These are phyloP conservation scores for Spodoptera frugiperda DNA, from an alignment of 1,140 invertebrate species.

Conservation along the genomic window DNA sequence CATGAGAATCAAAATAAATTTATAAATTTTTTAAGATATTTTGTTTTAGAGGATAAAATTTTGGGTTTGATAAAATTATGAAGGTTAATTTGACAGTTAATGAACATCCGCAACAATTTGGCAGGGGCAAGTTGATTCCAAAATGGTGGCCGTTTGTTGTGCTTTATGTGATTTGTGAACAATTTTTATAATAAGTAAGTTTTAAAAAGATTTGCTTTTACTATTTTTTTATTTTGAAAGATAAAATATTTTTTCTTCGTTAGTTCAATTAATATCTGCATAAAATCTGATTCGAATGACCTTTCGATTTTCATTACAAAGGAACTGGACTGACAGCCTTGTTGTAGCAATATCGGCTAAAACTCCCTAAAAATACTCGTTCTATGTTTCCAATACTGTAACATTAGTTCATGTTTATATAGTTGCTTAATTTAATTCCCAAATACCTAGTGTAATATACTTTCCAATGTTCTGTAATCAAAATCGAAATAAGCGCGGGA, in stretches of 20 bases:
- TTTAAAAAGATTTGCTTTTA: neutral
- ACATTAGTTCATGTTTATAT: neutral
- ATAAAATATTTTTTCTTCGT: conserved; percentile 1
- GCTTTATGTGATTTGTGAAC: conserved; percentile 78
- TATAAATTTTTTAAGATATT: neutral
- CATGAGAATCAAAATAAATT: no score
- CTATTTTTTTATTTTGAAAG: neutral
- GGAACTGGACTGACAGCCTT: conserved; percentile 57
- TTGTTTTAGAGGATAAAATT: neutral
- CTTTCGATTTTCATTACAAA: conserved; percentile 61
- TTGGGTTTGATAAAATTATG: neutral
- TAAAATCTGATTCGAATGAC: conserved; percentile 37
- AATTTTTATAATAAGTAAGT: conserved; percentile 56
- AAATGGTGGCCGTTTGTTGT: conserved; percentile 87
- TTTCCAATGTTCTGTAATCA: conserved; percentile 20
- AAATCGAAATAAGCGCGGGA: conserved; percentile 77
- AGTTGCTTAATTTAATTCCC: neutral
- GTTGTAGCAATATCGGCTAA: conserved; percentile 46
- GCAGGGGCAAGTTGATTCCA: conserved; percentile 78
- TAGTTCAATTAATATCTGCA: conserved; percentile 12
- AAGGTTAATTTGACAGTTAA: conserved; percentile 54
- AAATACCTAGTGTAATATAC: neutral
- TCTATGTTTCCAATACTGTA: neutral
- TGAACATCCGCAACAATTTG: conserved; percentile 75
- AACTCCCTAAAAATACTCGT: conserved; percentile 14